Percentiles rank a stretch among this genome's conserved stretches.
Conservation (phyloP, 2,888 invertebrate genomes). For the Ectropis crepuscularia region DNA sequence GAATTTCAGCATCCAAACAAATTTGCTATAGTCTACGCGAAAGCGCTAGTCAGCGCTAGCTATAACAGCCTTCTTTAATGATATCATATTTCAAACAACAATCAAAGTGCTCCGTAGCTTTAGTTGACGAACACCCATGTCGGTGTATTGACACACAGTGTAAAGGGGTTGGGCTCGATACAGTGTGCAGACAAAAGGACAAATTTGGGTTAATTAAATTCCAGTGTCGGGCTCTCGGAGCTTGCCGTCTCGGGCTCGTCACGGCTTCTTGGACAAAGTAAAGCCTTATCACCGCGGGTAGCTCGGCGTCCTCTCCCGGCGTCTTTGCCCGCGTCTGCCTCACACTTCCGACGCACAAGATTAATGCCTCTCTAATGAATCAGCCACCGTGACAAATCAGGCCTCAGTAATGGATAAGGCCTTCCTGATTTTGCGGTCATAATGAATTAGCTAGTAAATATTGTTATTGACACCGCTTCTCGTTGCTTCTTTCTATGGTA, state of each 20-base stretch:
- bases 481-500: constrained; percentile 19
- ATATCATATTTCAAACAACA: not conserved
- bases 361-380: constrained; percentile 78
- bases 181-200: constrained; percentile 65
- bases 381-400: constrained; percentile 80
- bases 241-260: constrained; percentile 64
- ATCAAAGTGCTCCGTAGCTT: constrained; percentile 14
- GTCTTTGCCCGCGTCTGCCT: constrained; percentile 40
- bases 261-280: constrained; percentile 73
- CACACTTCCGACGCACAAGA: constrained; percentile 62
- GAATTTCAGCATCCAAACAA: too few species aligned
- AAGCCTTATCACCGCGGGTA: constrained; percentile 70
- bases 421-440: constrained; percentile 67
- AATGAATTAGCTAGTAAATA: constrained; percentile 66
- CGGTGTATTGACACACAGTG: constrained; percentile 64
- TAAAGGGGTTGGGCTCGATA: constrained; percentile 50
- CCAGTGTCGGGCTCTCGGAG: constrained; percentile 68
- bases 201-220: constrained; percentile 79
- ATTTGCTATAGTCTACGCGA: too few species aligned
- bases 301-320: constrained; percentile 46
- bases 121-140: constrained; percentile 45
- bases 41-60: too few species aligned
- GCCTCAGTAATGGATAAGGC: constrained; percentile 72
- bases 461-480: constrained; percentile 55
- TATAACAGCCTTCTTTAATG: constrained; percentile 1